Base-by-base conservation (phyloP, 2,113 vertebrate species). In the Fulmarus glacialis region DNA sequence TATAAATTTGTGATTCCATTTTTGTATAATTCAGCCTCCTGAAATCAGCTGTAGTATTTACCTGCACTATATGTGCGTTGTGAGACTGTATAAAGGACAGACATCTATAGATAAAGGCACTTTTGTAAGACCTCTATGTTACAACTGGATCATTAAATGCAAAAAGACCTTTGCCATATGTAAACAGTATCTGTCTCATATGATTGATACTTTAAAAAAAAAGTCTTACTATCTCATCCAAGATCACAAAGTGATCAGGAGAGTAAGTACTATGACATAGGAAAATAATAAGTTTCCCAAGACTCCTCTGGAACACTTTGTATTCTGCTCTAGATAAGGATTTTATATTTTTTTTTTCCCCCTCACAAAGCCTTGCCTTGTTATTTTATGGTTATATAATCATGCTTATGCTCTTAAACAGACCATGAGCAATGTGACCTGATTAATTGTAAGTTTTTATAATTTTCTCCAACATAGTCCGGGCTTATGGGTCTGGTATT, bases 341-440 rank as follows among this genome's bases (percentile, higher is more conserved):
- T 50, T 68, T 59, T 12, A 4, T n/a, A 8, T 13, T 22, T 8
- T 18, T 18, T 18, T 21, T 4, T 1, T 2, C 4, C 4, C 11
- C 29, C 19, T 8, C 27, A 9, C 5, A 53, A 84, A 47, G 4
- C 24, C 21, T 89, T 85, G 32, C 29, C 62, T 72, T 71, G 47
- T 52, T 67, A 40, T 85, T 81, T 81, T 84, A 64, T 45, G 74
- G 21, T 56, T 91, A 42, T 34, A 73, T 67, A 67, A 72, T 56
- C 19, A 82, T 32, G 27, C 9, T 48, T 75, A 82, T 66, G 20
- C 47, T 94, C 47, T 81, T 92, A 86, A 90, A 92, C 22, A 90
- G 48, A 66, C 43, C 70, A 82, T 40, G 5, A 93, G 56, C 15
- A 94, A 89, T 24, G 27, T 34, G 12, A 26, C 12, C 24, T 68